These are phyloP conservation scores for Amphiprion clarkii DNA, from an alignment of 2,797 vertebrate species.

Conservation along the genomic window DNA sequence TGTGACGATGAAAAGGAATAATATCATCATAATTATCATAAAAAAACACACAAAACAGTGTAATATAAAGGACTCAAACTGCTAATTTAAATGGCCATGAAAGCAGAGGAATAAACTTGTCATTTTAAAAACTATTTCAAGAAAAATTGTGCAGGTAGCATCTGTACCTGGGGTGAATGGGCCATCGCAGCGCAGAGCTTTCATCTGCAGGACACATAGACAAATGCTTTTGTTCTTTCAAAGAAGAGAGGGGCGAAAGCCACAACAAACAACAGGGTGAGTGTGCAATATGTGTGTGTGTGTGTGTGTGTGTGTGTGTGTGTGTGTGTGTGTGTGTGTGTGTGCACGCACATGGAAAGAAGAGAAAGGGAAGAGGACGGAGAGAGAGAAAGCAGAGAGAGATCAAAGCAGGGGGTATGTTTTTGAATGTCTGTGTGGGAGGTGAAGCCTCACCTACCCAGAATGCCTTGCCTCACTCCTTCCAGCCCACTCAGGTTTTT, in stretches of 20 bases:
- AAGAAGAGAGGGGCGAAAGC: conserved; percentile 69
- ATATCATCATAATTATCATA: conserved; percentile 12
- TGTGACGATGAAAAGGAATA: conserved; percentile 51
- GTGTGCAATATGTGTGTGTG: conserved; percentile 40
- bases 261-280: conserved; percentile 70
- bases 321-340: conserved; percentile 35
- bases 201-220: conserved; percentile 73
- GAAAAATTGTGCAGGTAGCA: conserved; percentile 17
- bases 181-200: conserved; percentile 67
- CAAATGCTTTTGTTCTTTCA: conserved; percentile 79
- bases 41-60: not conserved
- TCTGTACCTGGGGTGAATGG: conserved; percentile 65
- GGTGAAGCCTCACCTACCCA: conserved; percentile 81
- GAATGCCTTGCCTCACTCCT: conserved; percentile 78
- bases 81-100: not conserved
- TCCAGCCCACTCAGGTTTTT: conserved; percentile 76
- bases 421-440: conserved; percentile 78
- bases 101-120: not conserved
- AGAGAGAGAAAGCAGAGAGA: conserved; percentile 43
- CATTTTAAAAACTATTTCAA: conserved; percentile 5
- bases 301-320: conserved; percentile 25
- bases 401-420: conserved; percentile 74
- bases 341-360: conserved; percentile 34
- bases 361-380: conserved; percentile 41
- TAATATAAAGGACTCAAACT: not conserved